Evolutionary conservation across 64 coral and sea anemone genomes (phyloP).

Genomic region (Montipora foliosa): DNA sequence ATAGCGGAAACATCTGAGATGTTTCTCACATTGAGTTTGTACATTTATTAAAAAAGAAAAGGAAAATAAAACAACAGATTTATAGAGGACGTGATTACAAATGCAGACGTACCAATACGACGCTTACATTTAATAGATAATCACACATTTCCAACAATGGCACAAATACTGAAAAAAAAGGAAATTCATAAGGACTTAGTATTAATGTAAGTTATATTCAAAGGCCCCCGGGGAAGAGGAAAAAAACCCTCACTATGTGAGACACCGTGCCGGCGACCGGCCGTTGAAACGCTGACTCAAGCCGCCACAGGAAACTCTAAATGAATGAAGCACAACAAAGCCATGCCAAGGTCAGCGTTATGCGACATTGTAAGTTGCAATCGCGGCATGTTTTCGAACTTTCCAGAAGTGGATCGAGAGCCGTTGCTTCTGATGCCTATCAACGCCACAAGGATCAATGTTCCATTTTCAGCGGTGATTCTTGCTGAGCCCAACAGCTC

Average conservation of each 20-base stretch:
- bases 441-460: not conserved
- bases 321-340: not conserved
- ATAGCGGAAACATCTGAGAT: too few species aligned
- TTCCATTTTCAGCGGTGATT: not conserved
- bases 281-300: not conserved
- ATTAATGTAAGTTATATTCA: not conserved
- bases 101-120: not conserved
- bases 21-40: too few species aligned
- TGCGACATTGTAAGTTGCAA: not conserved
- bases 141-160: not conserved
- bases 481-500: not conserved
- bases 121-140: not conserved
- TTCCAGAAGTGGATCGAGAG: not conserved
- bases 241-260: not conserved
- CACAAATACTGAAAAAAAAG: not conserved
- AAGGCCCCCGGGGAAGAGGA: not conserved
- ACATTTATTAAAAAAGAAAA: too few species aligned
- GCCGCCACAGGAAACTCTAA: not conserved
- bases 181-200: too few species aligned
- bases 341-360: not conserved
- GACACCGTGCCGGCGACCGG: not conserved
- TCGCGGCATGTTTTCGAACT: not conserved
- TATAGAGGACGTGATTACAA: too few species aligned
- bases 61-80: too few species aligned
- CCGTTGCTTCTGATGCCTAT: not conserved